Conservation (phyloP, 2,888 invertebrate species). For the Corythucha ciliata region DNA sequence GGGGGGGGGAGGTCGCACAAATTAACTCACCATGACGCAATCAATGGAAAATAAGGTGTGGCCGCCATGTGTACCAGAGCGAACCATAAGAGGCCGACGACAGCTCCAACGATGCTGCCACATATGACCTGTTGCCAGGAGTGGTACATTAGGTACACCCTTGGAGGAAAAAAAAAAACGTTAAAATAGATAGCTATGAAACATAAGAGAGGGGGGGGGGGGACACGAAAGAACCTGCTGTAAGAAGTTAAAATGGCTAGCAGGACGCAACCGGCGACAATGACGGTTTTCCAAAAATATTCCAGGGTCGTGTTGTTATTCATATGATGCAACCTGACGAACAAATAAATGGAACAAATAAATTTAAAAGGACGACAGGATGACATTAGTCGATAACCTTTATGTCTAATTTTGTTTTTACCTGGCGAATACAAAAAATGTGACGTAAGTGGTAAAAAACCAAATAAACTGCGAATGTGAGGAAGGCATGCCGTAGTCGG, state of each 20-base stretch:
- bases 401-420: no score
- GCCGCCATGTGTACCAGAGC: conserved; percentile 65
- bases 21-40: conserved; percentile 74
- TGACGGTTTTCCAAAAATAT: conserved; percentile 55
- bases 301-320: conserved; percentile 69
- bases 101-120: conserved; percentile 62
- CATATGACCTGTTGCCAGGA: conserved; percentile 70
- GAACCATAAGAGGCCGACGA: conserved; percentile 75
- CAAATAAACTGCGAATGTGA: conserved; percentile 85
- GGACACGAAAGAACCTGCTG: no score
- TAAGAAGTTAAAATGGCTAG: conserved; percentile 34
- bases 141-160: conserved; percentile 82
- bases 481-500: conserved; percentile 85
- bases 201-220: no score
- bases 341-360: conserved; percentile 5
- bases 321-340: conserved; percentile 65
- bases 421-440: conserved; percentile 79
- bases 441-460: conserved; percentile 78
- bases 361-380: not conserved
- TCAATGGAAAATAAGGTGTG: conserved; percentile 73
- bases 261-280: conserved; percentile 31
- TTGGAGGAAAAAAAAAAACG: no score
- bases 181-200: not conserved
- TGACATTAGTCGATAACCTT: no score
- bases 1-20: no score